These are phyloP conservation scores for Bos taurus DNA, from an alignment of 2,113 vertebrate species.

Conservation along the genomic window DNA sequence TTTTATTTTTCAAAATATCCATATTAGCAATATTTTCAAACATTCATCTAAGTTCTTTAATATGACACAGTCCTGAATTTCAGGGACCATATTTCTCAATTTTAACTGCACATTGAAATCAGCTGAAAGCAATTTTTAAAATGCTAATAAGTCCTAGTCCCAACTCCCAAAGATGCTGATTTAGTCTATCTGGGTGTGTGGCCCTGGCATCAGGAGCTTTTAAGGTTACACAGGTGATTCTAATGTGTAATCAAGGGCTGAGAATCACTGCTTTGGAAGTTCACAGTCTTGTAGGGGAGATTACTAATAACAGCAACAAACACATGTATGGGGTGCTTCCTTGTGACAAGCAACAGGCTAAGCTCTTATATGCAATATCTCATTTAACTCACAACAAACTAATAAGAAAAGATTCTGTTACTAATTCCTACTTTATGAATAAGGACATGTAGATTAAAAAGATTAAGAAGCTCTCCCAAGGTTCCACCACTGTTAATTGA, in stretches of 20 bases:
- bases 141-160: not conserved
- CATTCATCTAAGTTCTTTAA: not conserved
- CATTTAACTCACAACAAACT: not conserved
- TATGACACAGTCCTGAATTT: not conserved
- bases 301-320: not conserved
- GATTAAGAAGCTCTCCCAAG: not conserved
- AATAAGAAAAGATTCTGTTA: not conserved
- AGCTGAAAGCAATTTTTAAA: not conserved
- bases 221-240: not conserved
- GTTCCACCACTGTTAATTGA: not conserved
- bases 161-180: not conserved
- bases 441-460: not conserved
- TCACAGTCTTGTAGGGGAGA: not conserved
- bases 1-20: not conserved
- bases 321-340: not conserved
- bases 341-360: not conserved
- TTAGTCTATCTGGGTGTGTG: not conserved
- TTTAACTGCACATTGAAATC: not conserved
- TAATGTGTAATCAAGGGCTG: not conserved
- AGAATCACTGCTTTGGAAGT: not conserved
- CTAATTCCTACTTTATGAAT: constrained; percentile 5
- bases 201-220: not conserved
- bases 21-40: not conserved
- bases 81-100: not conserved
- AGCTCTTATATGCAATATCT: not conserved